These are phyloP conservation scores for Alethe diademata DNA, from an alignment of 2,113 vertebrate genomes.

Conservation along the genomic window DNA sequence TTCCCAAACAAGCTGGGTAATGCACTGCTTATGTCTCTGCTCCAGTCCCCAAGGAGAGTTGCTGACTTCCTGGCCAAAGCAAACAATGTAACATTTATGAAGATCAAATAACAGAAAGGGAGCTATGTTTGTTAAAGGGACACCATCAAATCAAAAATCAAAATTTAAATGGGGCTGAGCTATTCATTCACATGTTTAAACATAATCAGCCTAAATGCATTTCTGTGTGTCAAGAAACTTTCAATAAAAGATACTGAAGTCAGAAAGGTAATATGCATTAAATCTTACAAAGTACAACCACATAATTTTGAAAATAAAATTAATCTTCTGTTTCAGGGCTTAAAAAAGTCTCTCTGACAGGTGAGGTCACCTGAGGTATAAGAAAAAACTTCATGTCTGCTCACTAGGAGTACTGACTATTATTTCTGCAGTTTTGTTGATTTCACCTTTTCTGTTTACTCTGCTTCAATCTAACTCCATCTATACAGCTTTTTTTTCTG, in stretches of 20 bases:
- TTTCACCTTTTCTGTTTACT: background rate
- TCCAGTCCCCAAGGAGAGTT: constrained; percentile 25
- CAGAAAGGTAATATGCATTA: background rate
- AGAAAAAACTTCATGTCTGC: background rate
- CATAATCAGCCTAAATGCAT: background rate
- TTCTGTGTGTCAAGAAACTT: background rate
- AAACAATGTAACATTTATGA: constrained; percentile 50
- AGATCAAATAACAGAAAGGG: constrained; percentile 30
- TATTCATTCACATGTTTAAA: background rate
- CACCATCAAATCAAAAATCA: background rate
- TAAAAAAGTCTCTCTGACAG: background rate
- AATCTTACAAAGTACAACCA: background rate
- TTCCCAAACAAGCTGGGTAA: constrained; percentile 17
- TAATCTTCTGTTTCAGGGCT: background rate
- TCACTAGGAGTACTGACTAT: background rate
- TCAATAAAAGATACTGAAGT: background rate
- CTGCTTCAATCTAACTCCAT: background rate
- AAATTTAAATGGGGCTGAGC: background rate
- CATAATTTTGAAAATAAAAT: background rate
- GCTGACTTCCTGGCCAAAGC: constrained; percentile 44
- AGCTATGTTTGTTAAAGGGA: background rate
- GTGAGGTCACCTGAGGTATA: background rate
- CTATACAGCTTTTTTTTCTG: background rate
- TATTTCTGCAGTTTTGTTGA: background rate
- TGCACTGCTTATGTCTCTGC: constrained; percentile 12